Conservation (phyloP, 2,888 invertebrate genomes). For the Nebria brevicollis region DNA sequence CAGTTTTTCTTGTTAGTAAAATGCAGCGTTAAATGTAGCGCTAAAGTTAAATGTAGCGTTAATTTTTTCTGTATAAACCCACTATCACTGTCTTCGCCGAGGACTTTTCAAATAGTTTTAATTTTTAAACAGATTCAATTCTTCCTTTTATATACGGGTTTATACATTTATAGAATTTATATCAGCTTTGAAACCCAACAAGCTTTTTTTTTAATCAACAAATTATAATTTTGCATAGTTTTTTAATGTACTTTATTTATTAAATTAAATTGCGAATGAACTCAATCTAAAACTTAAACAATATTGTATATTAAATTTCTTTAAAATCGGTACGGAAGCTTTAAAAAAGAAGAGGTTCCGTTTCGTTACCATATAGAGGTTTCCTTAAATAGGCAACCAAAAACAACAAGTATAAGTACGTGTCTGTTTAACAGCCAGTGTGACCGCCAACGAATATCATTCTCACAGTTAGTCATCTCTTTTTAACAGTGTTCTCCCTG, state of each 20-base stretch:
- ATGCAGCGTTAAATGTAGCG: no score
- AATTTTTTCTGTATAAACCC: no score
- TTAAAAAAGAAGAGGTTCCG: background rate
- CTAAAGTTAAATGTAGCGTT: no score
- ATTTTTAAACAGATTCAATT: background rate
- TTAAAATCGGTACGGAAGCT: background rate
- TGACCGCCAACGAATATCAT: background rate
- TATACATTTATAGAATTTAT: background rate
- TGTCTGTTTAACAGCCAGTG: background rate
- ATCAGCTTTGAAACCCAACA: no score
- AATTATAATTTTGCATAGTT: no score
- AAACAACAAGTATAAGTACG: background rate
- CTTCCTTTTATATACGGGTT: background rate
- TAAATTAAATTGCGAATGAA: no score
- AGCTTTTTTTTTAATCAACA: no score
- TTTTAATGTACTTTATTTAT: no score
- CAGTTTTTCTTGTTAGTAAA: no score
- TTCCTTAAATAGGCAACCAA: background rate
- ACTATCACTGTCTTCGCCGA: background rate
- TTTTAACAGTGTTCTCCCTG: background rate
- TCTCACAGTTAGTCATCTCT: background rate
- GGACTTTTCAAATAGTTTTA: background rate
- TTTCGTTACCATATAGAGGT: background rate
- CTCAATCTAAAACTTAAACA: no score
- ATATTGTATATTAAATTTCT: no score